Conservation (phyloP, 92 coral and sea anemone species). For the Actinernus sp. region DNA sequence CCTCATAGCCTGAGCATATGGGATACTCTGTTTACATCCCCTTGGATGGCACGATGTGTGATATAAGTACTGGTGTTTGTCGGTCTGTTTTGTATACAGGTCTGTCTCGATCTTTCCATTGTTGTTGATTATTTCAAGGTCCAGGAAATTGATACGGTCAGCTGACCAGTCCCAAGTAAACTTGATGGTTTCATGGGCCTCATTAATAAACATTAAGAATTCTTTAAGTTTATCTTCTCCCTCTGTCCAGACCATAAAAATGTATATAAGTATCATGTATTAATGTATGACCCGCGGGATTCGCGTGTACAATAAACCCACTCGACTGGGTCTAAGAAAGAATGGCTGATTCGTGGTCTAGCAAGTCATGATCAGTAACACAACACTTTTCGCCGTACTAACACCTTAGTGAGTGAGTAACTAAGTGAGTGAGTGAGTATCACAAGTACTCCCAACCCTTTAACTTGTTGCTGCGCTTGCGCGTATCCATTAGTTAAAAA, state of each 20-base stretch:
- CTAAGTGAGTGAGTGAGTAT: no score
- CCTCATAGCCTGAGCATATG: slow-evolving; percentile 39
- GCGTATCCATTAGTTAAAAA: no score
- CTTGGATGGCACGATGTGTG: slow-evolving; percentile 21
- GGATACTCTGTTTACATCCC: slow-evolving; percentile 28
- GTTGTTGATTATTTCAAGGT: slow-evolving; percentile 10
- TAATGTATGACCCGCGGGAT: no score
- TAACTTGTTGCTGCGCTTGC: no score
- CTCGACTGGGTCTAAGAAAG: no score
- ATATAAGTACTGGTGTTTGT: slow-evolving; percentile 42
- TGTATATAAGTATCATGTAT: no score
- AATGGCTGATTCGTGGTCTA: no score
- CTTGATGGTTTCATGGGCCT: slow-evolving; percentile 30
- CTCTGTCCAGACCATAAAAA: slow-evolving; percentile 33
- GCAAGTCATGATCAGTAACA: no score
- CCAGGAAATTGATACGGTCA: slow-evolving; percentile 5
- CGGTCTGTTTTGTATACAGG: slow-evolving; percentile 15
- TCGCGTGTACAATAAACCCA: no score
- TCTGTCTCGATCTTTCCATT: slow-evolving; percentile 25
- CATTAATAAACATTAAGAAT: not conserved
- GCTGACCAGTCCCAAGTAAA: slow-evolving; percentile 20
- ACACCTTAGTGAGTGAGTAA: no score
- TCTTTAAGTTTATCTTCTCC: slow-evolving; percentile 20
- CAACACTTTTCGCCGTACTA: no score
- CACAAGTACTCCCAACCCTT: no score